Conservation (phyloP, 1,140 invertebrate species). For the Pissodes strobi region DNA sequence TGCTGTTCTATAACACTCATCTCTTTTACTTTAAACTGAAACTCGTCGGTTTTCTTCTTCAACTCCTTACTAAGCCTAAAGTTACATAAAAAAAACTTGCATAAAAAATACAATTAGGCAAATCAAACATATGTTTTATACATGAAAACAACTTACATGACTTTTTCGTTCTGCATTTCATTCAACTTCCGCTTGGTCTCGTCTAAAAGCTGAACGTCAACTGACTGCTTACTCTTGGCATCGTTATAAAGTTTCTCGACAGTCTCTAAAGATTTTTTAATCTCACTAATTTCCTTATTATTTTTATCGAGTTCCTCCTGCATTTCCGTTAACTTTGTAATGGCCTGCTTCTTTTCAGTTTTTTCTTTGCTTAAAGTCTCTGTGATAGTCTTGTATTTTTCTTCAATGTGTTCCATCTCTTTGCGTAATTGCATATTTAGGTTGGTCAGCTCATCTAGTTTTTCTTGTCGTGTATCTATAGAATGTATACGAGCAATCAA, state of each 20-base stretch:
- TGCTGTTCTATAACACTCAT: conserved; percentile 26
- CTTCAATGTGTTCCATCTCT: conserved; percentile 10
- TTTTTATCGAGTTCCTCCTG: conserved; percentile 29
- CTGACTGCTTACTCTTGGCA: conserved; percentile 18
- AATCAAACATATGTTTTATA: too few species aligned
- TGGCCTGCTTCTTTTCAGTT: background rate
- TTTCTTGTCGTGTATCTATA: conserved; percentile 16
- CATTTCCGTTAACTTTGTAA: conserved; percentile 21
- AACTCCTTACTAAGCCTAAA: conserved; percentile 21
- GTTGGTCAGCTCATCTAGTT: conserved; percentile 1
- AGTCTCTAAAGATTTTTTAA: conserved; percentile 22
- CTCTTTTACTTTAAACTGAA: conserved; percentile 27
- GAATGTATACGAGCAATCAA: background rate
- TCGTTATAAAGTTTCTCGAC: conserved; percentile 29
- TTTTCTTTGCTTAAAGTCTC: conserved; percentile 7
- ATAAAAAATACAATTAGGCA: too few species aligned
- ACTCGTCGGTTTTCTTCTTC: conserved; percentile 21
- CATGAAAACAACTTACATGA: background rate
- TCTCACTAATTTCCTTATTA: conserved; percentile 17
- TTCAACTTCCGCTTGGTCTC: conserved; percentile 5
- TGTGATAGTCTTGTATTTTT: background rate
- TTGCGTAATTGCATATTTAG: background rate
- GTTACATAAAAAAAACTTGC: too few species aligned
- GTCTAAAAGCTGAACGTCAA: background rate
- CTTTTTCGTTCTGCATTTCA: conserved; percentile 14